phyloP scores from a whole-genome alignment of 1,140 invertebrate species.

The Phocides pigmalion region DNA sequence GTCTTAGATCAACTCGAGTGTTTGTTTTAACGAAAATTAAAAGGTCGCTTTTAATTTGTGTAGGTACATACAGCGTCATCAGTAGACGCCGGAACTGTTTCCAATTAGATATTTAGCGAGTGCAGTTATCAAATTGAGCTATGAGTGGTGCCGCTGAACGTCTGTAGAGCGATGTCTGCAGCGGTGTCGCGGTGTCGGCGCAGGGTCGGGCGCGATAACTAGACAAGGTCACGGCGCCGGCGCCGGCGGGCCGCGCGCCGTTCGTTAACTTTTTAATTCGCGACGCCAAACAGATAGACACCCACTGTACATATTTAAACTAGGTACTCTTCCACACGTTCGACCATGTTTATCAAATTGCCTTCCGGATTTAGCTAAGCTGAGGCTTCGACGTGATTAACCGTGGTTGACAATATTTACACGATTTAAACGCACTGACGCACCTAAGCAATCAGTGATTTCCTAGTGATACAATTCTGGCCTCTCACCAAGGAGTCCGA shows the following conservation, averaged over 20 bases:
- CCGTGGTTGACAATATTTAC: background rate
- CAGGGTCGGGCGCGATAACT: conserved; percentile 59
- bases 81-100: no score
- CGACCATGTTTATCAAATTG: conserved; percentile 1
- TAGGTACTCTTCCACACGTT: conserved; percentile 4
- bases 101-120: background rate
- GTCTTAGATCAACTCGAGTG: conserved; percentile 43
- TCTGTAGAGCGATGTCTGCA: background rate
- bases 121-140: background rate
- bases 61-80: no score
- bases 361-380: conserved; percentile 34
- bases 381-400: background rate
- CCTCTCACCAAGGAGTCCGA: no score
- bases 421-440: no score
- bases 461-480: no score
- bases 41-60: conserved; percentile 35
- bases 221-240: conserved; percentile 80
- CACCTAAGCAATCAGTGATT: no score
- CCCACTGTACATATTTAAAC: conserved; percentile 51
- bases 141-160: background rate
- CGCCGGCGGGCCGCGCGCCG: conserved; percentile 72
- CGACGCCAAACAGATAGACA: conserved; percentile 56
- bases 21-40: conserved; percentile 50
- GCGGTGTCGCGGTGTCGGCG: background rate
- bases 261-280: conserved; percentile 77